Percentiles rank a stretch among this genome's conserved stretches.
Conservation (phyloP, 2,797 vertebrate species). For the Rhabdomys pumilio region DNA sequence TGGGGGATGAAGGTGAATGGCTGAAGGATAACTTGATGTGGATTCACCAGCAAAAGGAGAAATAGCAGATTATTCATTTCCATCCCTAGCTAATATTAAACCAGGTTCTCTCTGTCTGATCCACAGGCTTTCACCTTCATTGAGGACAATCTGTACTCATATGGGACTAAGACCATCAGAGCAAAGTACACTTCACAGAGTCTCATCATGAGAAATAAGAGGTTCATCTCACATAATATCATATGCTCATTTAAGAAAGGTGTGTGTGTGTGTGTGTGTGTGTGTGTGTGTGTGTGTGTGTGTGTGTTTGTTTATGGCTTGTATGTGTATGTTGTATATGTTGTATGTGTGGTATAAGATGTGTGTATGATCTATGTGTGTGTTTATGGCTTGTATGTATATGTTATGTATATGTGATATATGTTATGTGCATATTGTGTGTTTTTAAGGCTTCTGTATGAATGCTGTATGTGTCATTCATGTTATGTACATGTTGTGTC, state of each 20-base stretch:
- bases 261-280: background rate
- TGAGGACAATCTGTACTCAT: background rate
- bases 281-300: background rate
- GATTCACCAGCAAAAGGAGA: background rate
- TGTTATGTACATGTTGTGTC: background rate
- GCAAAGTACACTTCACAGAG: background rate
- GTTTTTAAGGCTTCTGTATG: background rate
- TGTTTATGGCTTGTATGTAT: background rate
- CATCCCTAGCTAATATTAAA: background rate
- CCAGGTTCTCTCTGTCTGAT: background rate
- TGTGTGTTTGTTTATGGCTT: too few relatives aligned
- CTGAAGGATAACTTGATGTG: background rate
- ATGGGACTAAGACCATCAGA: background rate
- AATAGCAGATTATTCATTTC: background rate
- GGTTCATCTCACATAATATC: background rate
- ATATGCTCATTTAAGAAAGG: background rate
- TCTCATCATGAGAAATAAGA: background rate
- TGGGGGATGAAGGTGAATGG: background rate
- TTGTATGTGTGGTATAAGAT: background rate
- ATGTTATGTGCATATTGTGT: background rate
- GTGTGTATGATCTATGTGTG: background rate
- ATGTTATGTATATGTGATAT: background rate
- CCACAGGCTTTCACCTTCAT: background rate
- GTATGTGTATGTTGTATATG: background rate
- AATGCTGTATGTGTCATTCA: background rate